These are phyloP conservation scores for Neodontobutis hainanensis DNA, from an alignment of 2,113 vertebrate species.

Conservation along the genomic window DNA sequence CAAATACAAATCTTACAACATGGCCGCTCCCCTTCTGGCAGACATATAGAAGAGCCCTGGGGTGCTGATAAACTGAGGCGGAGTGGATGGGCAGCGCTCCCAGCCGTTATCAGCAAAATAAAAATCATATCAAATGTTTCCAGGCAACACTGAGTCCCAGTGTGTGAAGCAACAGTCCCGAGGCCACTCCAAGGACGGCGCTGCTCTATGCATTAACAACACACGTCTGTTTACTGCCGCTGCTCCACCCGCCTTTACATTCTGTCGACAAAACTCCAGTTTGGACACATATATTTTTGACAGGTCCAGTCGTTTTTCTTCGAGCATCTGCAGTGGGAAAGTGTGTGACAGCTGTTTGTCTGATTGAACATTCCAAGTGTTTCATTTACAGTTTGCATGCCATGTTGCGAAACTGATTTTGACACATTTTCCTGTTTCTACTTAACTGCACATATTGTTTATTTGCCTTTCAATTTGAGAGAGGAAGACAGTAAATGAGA, in stretches of 20 bases:
- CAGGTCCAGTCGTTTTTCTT: conserved; percentile 48
- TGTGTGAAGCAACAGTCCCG: conserved; percentile 31
- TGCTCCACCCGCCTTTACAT: conserved; percentile 36
- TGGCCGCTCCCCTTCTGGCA: conserved; percentile 31
- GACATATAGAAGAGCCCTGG: conserved; percentile 37
- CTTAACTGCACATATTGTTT: conserved; percentile 61
- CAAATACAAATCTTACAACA: conserved; percentile 47
- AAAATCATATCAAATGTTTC: conserved; percentile 57
- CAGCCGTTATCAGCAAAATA: conserved; percentile 61
- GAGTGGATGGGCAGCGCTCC: conserved; percentile 51
- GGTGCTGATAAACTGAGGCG: conserved; percentile 53
- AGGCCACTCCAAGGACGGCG: conserved; percentile 43
- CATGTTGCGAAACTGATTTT: conserved; percentile 60
- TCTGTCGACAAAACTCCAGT: conserved; percentile 24
- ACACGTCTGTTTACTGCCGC: not conserved
- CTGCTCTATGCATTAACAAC: conserved; percentile 17
- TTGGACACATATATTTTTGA: conserved; percentile 31
- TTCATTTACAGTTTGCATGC: conserved; percentile 68
- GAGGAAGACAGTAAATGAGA: conserved; percentile 12
- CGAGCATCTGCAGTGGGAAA: conserved; percentile 52
- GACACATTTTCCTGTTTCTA: conserved; percentile 55
- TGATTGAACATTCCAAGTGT: conserved; percentile 70
- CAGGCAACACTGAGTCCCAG: conserved; percentile 52
- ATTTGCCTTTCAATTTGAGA: conserved; percentile 53
- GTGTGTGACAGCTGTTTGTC: conserved; percentile 73